A percentile compares a stretch with the other conserved stretches of the same genome.
These are phyloP conservation scores for Rhopalosiphum nymphaeae DNA, from an alignment of 2,888 invertebrate species.

Conservation along the genomic window DNA sequence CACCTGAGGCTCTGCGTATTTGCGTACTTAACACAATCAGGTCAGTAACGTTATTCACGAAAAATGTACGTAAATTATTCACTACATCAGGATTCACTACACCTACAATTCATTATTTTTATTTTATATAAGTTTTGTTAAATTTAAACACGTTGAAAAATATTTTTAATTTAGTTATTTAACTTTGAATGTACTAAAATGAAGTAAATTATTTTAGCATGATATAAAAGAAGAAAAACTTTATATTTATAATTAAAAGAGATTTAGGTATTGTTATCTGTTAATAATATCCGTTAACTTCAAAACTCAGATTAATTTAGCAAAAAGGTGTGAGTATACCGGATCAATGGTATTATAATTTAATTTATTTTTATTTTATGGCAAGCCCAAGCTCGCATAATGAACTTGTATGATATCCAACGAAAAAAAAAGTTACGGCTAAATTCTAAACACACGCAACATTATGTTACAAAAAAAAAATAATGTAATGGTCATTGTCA, in stretches of 20 bases:
- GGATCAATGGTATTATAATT: conserved; percentile 11
- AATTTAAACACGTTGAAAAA: not conserved
- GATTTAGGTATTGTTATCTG: not conserved
- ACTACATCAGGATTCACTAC: not conserved
- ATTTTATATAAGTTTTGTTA: not conserved
- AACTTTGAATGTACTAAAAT: not conserved
- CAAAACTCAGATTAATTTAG: not conserved
- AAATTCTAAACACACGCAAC: not conserved
- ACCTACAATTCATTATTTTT: not conserved
- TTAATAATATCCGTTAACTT: not conserved
- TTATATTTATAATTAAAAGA: not conserved
- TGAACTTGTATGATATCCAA: not conserved
- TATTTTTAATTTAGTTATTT: not conserved
- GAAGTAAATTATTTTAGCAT: not conserved
- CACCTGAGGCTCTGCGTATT: not conserved
- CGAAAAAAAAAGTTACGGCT: not conserved
- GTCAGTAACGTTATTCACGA: not conserved
- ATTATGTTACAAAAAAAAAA: not conserved
- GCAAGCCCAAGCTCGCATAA: not conserved
- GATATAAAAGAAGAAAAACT: not conserved
- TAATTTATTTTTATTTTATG: not conserved
- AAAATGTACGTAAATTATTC: not conserved
- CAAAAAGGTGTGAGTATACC: not conserved
- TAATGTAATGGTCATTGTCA: not conserved
- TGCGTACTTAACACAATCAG: not conserved